A percentile compares a stretch with the other conserved stretches of the same genome.
Conservation (phyloP, 1,140 invertebrate genomes). For the Vanessa tameamea region DNA sequence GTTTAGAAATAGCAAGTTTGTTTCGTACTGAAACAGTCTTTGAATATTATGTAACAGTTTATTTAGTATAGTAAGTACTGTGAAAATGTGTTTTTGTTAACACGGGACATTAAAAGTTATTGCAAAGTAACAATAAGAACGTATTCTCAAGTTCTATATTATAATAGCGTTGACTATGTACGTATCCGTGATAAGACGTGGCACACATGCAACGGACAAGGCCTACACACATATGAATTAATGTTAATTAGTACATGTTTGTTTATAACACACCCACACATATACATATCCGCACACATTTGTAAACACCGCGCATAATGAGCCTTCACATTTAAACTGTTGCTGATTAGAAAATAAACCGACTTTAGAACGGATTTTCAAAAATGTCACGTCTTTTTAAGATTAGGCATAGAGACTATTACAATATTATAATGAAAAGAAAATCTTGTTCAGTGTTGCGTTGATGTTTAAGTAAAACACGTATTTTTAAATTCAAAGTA, state of each 20-base stretch:
- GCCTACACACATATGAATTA: slow-evolving; percentile 71
- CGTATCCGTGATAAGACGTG: slow-evolving; percentile 58
- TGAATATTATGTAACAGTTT: too few species aligned
- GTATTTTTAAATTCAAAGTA: neutral
- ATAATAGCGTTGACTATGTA: slow-evolving; percentile 48
- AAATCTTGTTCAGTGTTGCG: neutral
- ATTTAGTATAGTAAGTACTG: neutral
- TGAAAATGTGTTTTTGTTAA: slow-evolving; percentile 4
- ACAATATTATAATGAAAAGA: slow-evolving; percentile 7
- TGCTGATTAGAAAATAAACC: slow-evolving; percentile 60
- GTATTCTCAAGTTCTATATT: slow-evolving; percentile 51
- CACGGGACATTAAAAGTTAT: slow-evolving; percentile 45
- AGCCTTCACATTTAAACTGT: slow-evolving; percentile 59
- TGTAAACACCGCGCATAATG: slow-evolving; percentile 51
- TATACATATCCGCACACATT: slow-evolving; percentile 43
- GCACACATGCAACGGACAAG: slow-evolving; percentile 55
- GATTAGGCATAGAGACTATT: slow-evolving; percentile 12
- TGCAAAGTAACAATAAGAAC: slow-evolving; percentile 50
- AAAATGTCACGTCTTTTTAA: slow-evolving; percentile 34
- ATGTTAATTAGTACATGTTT: slow-evolving; percentile 73
- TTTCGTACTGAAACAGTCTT: neutral
- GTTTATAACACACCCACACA: slow-evolving; percentile 65
- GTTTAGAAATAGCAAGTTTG: neutral
- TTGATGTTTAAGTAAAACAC: neutral
- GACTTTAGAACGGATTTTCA: slow-evolving; percentile 42